phyloP scores from a whole-genome alignment of 2,888 invertebrate species.

The Phanerotoma sp. region DNA sequence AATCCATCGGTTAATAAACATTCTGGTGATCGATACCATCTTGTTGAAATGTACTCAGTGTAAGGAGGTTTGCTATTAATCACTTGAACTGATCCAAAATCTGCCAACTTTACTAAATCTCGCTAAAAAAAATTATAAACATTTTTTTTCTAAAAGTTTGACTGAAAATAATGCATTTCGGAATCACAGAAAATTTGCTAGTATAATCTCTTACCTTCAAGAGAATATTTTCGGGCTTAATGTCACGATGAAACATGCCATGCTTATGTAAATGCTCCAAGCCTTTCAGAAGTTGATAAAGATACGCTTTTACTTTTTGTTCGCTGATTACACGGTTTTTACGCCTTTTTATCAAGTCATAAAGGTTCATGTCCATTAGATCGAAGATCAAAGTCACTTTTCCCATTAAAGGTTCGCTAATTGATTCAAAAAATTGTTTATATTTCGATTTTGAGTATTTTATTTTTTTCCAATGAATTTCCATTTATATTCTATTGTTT shows the following conservation, averaged over 20 bases:
- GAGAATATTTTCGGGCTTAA: slow-evolving; percentile 72
- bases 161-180: not conserved
- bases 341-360: slow-evolving; percentile 64
- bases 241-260: slow-evolving; percentile 68
- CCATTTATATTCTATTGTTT: too few species aligned
- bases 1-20: slow-evolving; percentile 68
- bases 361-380: slow-evolving; percentile 71
- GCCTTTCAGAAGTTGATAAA: slow-evolving; percentile 66
- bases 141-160: not conserved
- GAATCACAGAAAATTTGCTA: not conserved
- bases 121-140: slow-evolving; percentile 47
- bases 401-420: slow-evolving; percentile 63
- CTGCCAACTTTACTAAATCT: slow-evolving; percentile 64
- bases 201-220: slow-evolving; percentile 57
- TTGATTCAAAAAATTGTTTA: slow-evolving; percentile 26
- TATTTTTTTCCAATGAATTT: too few species aligned
- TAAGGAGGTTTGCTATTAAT: slow-evolving; percentile 65
- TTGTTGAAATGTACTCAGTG: slow-evolving; percentile 70
- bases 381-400: slow-evolving; percentile 66
- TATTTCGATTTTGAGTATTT: too few species aligned
- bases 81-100: slow-evolving; percentile 66
- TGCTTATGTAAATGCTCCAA: slow-evolving; percentile 66
- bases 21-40: slow-evolving; percentile 72
- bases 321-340: slow-evolving; percentile 60
- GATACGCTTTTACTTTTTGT: slow-evolving; percentile 60